Evolutionary conservation across 1,140 invertebrate species (phyloP).

Genomic region (Melanaphis sacchari): DNA sequence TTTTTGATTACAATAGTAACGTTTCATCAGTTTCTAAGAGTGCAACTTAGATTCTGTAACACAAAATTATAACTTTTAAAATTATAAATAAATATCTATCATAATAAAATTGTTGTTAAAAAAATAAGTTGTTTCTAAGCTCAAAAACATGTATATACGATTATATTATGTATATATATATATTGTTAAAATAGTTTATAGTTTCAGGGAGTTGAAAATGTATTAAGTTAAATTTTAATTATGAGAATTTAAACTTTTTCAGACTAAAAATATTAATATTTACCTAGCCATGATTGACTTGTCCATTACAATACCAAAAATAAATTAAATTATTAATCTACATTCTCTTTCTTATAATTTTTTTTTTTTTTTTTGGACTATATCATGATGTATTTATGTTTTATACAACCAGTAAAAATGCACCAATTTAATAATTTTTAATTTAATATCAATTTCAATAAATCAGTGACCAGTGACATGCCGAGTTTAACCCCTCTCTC

Average conservation of each 20-base stretch:
- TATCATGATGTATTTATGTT: neutral
- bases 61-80: too few species aligned
- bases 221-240: neutral
- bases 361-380: neutral
- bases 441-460: neutral
- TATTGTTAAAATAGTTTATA: neutral
- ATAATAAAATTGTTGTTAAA: neutral
- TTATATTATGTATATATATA: neutral
- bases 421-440: neutral
- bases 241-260: neutral
- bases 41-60: too few species aligned
- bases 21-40: too few species aligned
- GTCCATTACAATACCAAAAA: neutral
- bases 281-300: neutral
- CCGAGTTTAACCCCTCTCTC: neutral
- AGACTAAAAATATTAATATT: neutral
- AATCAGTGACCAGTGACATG: neutral
- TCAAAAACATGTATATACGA: neutral
- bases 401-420: neutral
- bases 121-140: neutral
- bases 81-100: too few species aligned
- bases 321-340: neutral
- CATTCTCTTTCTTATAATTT: neutral
- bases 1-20: too few species aligned
- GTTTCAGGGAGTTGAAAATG: neutral